Evolutionary conservation across 1,140 invertebrate species (phyloP), one percentile per base, ranked within the genome.

Genomic region (Leptinotarsa lineolata): DNA sequence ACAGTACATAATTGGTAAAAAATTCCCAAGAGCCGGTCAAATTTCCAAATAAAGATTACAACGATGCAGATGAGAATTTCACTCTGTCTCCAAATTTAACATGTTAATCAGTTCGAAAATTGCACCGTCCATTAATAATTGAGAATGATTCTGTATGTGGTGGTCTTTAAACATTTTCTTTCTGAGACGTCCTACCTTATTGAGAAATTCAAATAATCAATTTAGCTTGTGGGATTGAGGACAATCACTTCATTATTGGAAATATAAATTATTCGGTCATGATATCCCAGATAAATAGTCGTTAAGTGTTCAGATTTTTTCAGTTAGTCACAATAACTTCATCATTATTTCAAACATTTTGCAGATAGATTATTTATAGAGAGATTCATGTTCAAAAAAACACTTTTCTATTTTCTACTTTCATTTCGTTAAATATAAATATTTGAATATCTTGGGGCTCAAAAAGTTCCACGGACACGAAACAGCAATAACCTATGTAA

Each of bases 1-100:
- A 63, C 60, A 63, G 58, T 63, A 63, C 60, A 63, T 63, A 63
- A 63, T 63, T 63, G 60, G 60, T 63, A 63, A 63, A 63, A 63
- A 63, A 63, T 63, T 22, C 60, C 11, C 60, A 63, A 18, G 22
- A 63, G 60, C 60, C 18, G 60, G 60, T 63, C 16, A 63, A 63
- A 63, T 63, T 63, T 63, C 60, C 60, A 63, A 63, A 63, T 63
- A 63, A 20, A 63, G 60, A 21, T 63, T 24, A 12, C 48, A 54
- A 18, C 15, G 8, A 39, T 8, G 30, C 30, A 39, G 30, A 39
- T 39, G 48, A 54, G 48, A 54, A 54, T 54, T 54, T 54, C 48
- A 54, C 48, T 54, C 48, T 54, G 48, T 54, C 48, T 54, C 48
- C 48, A 54, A 54, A 54, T 54, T 54, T 18, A 54, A 54, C 48